A percentile compares a stretch with the other conserved stretches of the same genome.
Evolutionary conservation across 2,888 invertebrate species (phyloP).

Genomic region (Pegoplata infirma): DNA sequence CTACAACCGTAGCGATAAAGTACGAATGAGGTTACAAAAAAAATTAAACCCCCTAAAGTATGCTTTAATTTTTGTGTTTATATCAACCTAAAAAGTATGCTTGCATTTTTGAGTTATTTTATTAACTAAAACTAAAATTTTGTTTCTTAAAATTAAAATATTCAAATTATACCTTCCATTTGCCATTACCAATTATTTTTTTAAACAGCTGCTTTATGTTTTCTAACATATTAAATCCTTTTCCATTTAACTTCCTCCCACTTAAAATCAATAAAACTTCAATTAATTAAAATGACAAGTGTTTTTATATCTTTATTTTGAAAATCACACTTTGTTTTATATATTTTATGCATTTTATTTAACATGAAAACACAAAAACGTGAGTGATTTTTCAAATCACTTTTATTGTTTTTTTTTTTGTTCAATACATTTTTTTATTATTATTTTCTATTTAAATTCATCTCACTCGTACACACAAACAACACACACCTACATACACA

Average conservation of each 20-base stretch:
- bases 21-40: too few species aligned
- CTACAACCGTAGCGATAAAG: too few species aligned
- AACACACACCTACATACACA: too few species aligned
- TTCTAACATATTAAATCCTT: neutral
- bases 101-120: too few species aligned
- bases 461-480: slow-evolving; percentile 17
- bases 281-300: slow-evolving; percentile 33
- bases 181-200: neutral
- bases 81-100: too few species aligned
- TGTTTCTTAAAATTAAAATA: too few species aligned
- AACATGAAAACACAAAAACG: slow-evolving; percentile 14
- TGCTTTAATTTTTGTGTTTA: too few species aligned
- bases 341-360: slow-evolving; percentile 5
- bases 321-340: slow-evolving; percentile 33
- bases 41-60: too few species aligned
- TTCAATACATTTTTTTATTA: neutral
- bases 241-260: neutral
- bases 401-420: slow-evolving; percentile 37
- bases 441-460: slow-evolving; percentile 53
- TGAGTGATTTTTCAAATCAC: slow-evolving; percentile 58
- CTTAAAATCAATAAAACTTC: slow-evolving; percentile 27
- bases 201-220: neutral
- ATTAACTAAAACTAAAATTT: too few species aligned
- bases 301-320: neutral
- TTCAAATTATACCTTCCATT: too few species aligned